Evolutionary conservation across 92 coral and sea anemone species (phyloP), one percentile per base, ranked within the genome.

Genomic region (Zoanthus solanderi): DNA sequence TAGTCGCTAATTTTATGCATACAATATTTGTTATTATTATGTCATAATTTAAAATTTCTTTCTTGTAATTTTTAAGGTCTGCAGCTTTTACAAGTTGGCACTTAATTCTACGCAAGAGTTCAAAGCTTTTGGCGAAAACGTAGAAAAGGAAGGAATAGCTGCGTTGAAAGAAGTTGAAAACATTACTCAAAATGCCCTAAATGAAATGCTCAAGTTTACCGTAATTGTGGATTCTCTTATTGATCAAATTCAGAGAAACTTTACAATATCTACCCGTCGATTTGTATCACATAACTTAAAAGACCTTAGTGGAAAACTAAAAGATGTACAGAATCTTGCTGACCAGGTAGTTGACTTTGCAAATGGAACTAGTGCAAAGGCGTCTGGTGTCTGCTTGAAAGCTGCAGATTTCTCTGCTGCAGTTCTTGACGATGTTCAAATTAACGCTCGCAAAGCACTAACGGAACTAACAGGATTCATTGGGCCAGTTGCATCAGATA

Each of bases 281-380:
- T 93, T 97, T 63, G 96, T 97, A 4, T 72, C 93, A 7, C 69
- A 86, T 13, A 93, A 93, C 57, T 83, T 95, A 5, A 77, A 63
- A 53, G 92, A 95, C 46, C 89, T 97, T 18, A 92, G 89, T 30
- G 85, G 84, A 18, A 94, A 94, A 68, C 96, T 97, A 14, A 87
- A 88, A 60, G 90, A 89, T 17, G 91, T 97, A 17, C 96, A 95
- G 66, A 73, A 91, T 32, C 91, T 95, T 3, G 96, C 98, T 9
- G 94, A 95, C 75, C 88, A 93, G 47, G 92, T 97, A 10, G 94
- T 94, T 34, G 93, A 97, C 66, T 97, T 97, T 88, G 94, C 93
- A 44, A 95, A 94, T 58, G 98, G 96, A 54, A 92, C 98, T 13
- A 69, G 95, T 1, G 85, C 95, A 7, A 95, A 92, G 66, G 90